Evolutionary conservation across 92 coral and sea anemone genomes (phyloP).

Genomic region (Epizoanthus scotinus): DNA sequence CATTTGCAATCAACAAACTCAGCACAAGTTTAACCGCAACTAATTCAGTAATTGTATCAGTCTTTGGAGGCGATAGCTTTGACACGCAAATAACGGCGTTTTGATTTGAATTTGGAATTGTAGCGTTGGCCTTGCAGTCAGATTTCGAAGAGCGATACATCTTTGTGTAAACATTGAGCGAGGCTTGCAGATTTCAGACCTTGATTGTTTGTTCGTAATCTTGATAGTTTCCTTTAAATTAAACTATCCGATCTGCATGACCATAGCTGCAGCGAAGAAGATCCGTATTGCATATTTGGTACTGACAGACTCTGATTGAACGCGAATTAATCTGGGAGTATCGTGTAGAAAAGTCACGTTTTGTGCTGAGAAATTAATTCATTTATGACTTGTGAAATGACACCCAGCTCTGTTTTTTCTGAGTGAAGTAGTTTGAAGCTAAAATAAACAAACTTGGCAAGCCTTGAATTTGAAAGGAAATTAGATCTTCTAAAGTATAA

Average conservation of each 20-base stretch:
- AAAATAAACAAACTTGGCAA: slow-evolving; percentile 26
- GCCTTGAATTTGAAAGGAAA: slow-evolving; percentile 18
- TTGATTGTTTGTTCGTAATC: neutral
- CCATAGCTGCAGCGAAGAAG: neutral
- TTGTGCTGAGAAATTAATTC: neutral
- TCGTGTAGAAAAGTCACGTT: slow-evolving; percentile 4
- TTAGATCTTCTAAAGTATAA: neutral
- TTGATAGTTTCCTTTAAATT: neutral
- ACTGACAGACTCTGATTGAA: neutral
- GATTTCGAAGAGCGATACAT: neutral
- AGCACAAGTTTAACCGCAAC: neutral
- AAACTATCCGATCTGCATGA: no score
- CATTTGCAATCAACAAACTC: neutral
- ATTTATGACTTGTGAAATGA: neutral
- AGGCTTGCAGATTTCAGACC: slow-evolving; percentile 11
- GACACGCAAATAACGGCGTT: neutral
- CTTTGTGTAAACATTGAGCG: slow-evolving; percentile 2
- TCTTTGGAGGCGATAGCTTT: neutral
- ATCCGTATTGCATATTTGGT: no score
- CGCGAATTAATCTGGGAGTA: neutral
- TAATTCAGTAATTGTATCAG: neutral
- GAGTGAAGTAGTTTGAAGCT: slow-evolving; percentile 1
- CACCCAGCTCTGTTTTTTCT: slow-evolving; percentile 17
- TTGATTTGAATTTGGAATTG: neutral
- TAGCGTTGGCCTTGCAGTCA: neutral